phyloP scores from a whole-genome alignment of 1,140 invertebrate genomes.

The Vanessa tameamea region DNA sequence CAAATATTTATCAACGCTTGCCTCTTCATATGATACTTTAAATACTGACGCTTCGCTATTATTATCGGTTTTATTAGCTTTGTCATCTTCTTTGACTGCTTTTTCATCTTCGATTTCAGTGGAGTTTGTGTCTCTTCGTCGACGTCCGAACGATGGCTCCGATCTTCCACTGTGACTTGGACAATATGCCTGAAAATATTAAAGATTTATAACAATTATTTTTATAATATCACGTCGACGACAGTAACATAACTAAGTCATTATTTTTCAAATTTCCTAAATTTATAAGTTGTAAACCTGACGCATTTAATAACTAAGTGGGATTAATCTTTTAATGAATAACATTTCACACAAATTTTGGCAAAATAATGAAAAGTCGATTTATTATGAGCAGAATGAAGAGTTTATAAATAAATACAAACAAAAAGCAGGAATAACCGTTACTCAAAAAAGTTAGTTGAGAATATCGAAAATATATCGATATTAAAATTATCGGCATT shows the following conservation, averaged over 20 bases:
- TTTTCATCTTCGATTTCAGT: conserved; percentile 46
- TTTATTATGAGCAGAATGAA: too few relatives aligned
- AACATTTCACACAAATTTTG: too few relatives aligned
- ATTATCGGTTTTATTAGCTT: conserved; percentile 50
- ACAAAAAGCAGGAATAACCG: too few relatives aligned
- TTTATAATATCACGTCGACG: too few relatives aligned
- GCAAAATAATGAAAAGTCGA: too few relatives aligned
- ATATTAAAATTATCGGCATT: not conserved
- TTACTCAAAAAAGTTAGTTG: not conserved
- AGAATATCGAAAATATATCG: not conserved
- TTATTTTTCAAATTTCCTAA: too few relatives aligned
- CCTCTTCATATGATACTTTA: conserved; percentile 72
- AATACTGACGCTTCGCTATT: conserved; percentile 55
- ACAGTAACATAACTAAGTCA: too few relatives aligned
- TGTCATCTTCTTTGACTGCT: conserved; percentile 48
- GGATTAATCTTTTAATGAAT: too few relatives aligned
- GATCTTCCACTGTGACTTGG: conserved; percentile 86
- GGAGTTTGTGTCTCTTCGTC: conserved; percentile 83
- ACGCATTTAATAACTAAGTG: too few relatives aligned
- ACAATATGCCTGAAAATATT: conserved; percentile 85
- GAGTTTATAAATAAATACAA: too few relatives aligned
- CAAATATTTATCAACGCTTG: conserved; percentile 73
- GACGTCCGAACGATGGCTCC: conserved; percentile 90
- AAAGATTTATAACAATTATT: too few relatives aligned
- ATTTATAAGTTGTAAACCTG: too few relatives aligned